Conservation (phyloP, 2,113 vertebrate species). For the Carassius carassius region DNA sequence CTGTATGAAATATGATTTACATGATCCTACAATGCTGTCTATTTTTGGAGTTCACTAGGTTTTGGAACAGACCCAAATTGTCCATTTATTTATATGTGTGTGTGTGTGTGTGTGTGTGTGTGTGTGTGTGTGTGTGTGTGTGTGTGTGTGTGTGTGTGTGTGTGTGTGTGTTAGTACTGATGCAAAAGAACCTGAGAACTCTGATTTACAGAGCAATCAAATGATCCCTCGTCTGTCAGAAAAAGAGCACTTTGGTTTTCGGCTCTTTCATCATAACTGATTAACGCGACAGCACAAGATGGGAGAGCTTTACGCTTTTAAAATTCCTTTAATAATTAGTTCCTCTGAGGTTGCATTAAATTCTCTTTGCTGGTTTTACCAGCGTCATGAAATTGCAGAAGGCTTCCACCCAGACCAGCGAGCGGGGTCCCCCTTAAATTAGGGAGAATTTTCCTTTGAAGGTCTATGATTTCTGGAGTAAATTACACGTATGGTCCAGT, state of each 20-base stretch:
- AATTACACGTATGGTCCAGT: constrained; percentile 44
- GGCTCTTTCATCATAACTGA: constrained; percentile 76
- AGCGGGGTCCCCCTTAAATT: constrained; percentile 67
- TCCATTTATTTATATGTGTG: background rate
- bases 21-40: background rate
- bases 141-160: background rate
- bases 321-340: constrained; percentile 75
- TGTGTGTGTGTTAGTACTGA: background rate
- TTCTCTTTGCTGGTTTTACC: constrained; percentile 64
- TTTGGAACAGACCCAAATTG: background rate
- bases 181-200: constrained; percentile 18
- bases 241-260: constrained; percentile 60
- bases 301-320: constrained; percentile 65
- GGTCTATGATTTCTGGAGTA: constrained; percentile 54
- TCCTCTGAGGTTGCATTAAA: constrained; percentile 72
- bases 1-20: no score
- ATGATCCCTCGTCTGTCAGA: constrained; percentile 38
- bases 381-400: constrained; percentile 59
- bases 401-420: constrained; percentile 55
- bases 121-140: background rate
- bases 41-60: background rate
- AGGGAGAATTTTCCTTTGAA: constrained; percentile 76
- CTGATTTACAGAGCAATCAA: constrained; percentile 27
- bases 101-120: background rate
- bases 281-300: constrained; percentile 64